Evolutionary conservation across 2,113 vertebrate species (phyloP).

Genomic region (Emydura subglobosa): DNA sequence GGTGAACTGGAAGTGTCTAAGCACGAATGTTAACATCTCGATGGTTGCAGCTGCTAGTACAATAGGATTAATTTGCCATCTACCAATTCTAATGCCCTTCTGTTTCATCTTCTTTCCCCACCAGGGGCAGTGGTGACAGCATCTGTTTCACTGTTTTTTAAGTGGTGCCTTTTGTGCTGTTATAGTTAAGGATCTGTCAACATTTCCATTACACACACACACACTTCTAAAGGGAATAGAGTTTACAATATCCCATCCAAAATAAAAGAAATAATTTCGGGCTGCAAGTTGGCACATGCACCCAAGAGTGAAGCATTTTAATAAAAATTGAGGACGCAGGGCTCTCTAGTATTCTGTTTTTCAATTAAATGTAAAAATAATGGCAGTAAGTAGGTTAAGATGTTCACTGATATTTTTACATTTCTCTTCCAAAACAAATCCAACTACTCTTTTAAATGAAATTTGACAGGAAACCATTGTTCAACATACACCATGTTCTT

Average conservation of each 20-base stretch:
- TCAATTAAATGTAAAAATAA: neutral
- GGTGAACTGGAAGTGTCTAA: conserved; percentile 73
- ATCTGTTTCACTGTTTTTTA: conserved; percentile 81
- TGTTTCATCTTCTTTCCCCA: conserved; percentile 83
- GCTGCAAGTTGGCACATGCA: neutral
- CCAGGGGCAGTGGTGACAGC: conserved; percentile 82
- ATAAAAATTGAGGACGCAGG: neutral
- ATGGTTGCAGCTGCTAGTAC: conserved; percentile 75
- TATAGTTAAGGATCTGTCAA: conserved; percentile 73
- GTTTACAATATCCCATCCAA: neutral
- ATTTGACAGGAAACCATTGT: neutral
- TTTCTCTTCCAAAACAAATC: neutral
- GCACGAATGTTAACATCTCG: conserved; percentile 64
- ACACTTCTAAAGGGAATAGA: conserved; percentile 49
- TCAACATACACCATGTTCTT: neutral
- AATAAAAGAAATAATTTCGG: neutral
- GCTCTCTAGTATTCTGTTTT: neutral
- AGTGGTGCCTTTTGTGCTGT: conserved; percentile 75
- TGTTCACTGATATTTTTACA: neutral
- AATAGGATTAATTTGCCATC: conserved; percentile 80
- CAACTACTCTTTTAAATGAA: neutral
- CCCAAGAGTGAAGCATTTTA: neutral
- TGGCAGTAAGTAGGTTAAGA: neutral
- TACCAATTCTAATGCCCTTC: conserved; percentile 80
- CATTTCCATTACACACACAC: conserved; percentile 48